These are phyloP conservation scores for Crocidura indochinensis DNA, from an alignment of 2,797 vertebrate species.

Conservation along the genomic window DNA sequence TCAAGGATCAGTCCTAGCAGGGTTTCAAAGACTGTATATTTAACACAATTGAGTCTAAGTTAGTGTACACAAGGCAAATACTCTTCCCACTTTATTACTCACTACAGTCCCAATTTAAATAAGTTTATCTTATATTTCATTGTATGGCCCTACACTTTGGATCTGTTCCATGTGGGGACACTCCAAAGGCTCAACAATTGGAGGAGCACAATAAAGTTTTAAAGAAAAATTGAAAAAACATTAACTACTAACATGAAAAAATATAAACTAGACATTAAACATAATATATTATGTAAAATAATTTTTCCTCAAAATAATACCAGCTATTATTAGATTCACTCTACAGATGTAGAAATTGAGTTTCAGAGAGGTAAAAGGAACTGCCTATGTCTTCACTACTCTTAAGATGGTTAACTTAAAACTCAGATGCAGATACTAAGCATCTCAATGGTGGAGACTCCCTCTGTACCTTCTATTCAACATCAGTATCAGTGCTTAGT, in stretches of 20 bases:
- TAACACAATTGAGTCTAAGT: no score
- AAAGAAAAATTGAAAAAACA: background rate
- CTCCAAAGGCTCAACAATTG: background rate
- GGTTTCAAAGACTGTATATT: no score
- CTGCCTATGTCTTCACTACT: background rate
- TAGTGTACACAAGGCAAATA: no score
- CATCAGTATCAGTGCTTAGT: background rate
- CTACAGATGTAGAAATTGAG: conserved; percentile 30
- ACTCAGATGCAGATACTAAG: background rate
- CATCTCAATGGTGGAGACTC: background rate
- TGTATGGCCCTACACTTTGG: background rate
- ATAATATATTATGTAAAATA: background rate
- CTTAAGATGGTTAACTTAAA: background rate
- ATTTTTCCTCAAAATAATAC: background rate
- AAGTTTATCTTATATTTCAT: background rate
- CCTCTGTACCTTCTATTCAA: background rate
- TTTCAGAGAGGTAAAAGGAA: background rate
- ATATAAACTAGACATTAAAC: background rate
- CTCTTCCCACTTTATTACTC: no score
- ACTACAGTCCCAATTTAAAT: no score
- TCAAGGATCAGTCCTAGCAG: no score
- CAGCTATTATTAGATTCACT: conserved; percentile 24
- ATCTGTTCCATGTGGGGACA: background rate
- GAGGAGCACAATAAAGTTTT: background rate
- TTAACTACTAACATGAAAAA: background rate